These are phyloP conservation scores for Phataginus tricuspis DNA, from an alignment of 2,797 vertebrate species.

Conservation along the genomic window DNA sequence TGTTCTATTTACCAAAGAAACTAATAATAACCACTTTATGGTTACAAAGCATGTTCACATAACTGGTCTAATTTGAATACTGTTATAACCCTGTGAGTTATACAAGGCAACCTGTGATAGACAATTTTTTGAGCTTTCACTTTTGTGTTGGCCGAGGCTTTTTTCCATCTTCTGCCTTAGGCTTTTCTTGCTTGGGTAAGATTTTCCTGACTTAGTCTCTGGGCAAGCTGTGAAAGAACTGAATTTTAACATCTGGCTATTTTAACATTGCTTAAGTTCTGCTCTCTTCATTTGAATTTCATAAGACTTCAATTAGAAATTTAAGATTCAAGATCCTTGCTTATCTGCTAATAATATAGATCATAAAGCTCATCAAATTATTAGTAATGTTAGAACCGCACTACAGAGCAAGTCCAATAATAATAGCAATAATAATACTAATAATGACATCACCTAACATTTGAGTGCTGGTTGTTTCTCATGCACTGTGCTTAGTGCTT, in stretches of 20 bases:
- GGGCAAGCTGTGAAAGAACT: conserved; percentile 51
- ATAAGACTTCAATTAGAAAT: conserved; percentile 27
- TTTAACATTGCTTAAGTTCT: conserved; percentile 30
- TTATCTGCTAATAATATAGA: neutral
- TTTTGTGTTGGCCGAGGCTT: conserved; percentile 56
- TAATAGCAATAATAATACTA: neutral
- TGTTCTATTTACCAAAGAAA: conserved; percentile 34
- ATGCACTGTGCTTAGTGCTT: neutral
- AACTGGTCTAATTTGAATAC: conserved; percentile 1
- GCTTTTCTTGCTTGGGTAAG: conserved; percentile 55
- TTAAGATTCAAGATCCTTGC: neutral
- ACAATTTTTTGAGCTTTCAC: neutral
- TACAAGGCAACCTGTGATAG: neutral
- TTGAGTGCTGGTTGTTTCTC: neutral
- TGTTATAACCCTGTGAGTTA: neutral
- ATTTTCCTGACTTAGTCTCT: conserved; percentile 62
- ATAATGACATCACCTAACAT: neutral
- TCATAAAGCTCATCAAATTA: neutral
- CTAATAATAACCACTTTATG: neutral
- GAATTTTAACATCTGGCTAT: conserved; percentile 48
- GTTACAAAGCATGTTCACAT: neutral
- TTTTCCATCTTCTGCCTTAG: conserved; percentile 53
- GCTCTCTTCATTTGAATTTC: conserved; percentile 45
- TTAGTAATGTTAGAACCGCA: neutral
- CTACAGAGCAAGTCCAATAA: neutral